Conservation (phyloP, 1,140 invertebrate species). For the Asbolus verrucosus region DNA sequence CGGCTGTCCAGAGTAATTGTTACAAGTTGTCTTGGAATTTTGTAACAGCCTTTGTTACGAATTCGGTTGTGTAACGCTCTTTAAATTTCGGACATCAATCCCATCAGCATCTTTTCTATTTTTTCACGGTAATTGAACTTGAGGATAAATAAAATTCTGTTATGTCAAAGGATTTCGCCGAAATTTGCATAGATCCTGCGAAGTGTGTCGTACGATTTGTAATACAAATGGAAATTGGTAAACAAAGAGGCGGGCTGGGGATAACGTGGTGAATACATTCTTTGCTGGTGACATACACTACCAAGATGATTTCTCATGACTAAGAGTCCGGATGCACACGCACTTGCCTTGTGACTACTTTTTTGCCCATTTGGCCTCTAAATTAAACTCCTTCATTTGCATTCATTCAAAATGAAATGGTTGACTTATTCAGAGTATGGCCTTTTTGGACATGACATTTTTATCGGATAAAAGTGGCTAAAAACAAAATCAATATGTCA, state of each 20-base stretch:
- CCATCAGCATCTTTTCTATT: conserved; percentile 21
- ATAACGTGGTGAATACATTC: conserved; percentile 34
- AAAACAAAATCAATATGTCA: too few relatives aligned
- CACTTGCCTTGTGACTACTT: too few relatives aligned
- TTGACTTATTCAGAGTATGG: too few relatives aligned
- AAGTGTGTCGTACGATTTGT: conserved; percentile 31
- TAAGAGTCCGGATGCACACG: too few relatives aligned
- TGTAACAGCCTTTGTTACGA: conserved; percentile 7
- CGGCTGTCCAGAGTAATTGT: conserved; percentile 27
- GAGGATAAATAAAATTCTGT: conserved; percentile 10
- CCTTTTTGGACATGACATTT: too few relatives aligned
- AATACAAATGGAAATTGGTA: conserved; percentile 30
- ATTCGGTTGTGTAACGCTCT: background rate
- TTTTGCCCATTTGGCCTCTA: too few relatives aligned
- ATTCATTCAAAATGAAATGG: too few relatives aligned
- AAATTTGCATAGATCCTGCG: conserved; percentile 33
- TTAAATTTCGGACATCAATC: conserved; percentile 14
- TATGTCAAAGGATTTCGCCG: conserved; percentile 22
- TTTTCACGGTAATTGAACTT: conserved; percentile 21
- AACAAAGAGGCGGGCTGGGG: conserved; percentile 21
- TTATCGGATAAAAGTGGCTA: too few relatives aligned
- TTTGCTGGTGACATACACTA: conserved; percentile 37
- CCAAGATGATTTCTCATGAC: conserved; percentile 42
- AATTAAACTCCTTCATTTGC: too few relatives aligned
- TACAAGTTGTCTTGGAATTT: background rate